Conservation (phyloP, 92 coral and sea anemone species). For the Zoanthus sansibaricus region DNA sequence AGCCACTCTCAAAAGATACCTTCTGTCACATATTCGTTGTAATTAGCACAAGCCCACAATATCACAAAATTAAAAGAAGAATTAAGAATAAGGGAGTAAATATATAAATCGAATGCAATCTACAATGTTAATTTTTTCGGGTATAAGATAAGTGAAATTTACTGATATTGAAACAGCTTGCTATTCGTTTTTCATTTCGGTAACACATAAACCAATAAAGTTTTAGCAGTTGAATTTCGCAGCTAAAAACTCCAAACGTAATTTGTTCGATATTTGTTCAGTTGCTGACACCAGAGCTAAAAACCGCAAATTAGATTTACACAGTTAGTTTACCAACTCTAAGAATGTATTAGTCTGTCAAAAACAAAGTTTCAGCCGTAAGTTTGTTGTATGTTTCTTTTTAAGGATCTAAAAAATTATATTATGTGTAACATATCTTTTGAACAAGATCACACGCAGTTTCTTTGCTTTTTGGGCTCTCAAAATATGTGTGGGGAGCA, state of each 20-base stretch:
- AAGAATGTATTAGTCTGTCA: background rate
- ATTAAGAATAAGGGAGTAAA: no score
- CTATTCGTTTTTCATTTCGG: background rate
- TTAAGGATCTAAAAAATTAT: background rate
- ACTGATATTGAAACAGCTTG: background rate
- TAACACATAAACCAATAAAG: background rate
- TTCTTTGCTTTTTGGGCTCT: slow-evolving; percentile 2
- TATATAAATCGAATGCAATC: no score
- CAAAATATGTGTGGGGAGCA: slow-evolving; percentile 9
- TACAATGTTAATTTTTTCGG: no score
- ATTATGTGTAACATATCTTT: slow-evolving; percentile 8
- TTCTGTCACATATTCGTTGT: background rate
- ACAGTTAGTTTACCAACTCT: background rate
- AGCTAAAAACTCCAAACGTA: background rate
- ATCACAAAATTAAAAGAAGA: no score
- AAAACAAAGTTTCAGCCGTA: background rate
- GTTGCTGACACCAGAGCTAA: background rate
- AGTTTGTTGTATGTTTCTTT: background rate
- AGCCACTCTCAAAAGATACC: background rate
- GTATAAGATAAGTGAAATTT: background rate
- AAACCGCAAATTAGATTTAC: background rate
- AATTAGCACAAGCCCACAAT: no score
- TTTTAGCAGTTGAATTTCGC: background rate
- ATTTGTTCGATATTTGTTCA: background rate
- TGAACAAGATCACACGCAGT: background rate